Conservation (phyloP, 1,140 invertebrate genomes). For the Neelides sp. region DNA sequence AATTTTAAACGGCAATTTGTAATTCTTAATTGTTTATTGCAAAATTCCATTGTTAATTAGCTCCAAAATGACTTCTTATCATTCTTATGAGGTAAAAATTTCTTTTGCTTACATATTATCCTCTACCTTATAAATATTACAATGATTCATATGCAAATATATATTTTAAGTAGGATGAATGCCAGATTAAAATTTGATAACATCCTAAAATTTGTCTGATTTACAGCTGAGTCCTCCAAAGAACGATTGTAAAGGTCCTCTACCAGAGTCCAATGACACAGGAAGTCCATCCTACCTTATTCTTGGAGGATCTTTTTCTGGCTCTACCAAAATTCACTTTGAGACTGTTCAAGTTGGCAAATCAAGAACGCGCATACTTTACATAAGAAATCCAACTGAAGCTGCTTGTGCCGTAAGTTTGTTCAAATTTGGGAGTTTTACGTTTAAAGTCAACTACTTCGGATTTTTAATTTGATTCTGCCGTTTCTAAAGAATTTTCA, state of each 20-base stretch:
- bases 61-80: not conserved
- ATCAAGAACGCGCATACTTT: not conserved
- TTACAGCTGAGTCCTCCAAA: slow-evolving; percentile 12
- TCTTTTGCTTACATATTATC: not conserved
- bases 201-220: not conserved
- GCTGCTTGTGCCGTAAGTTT: slow-evolving; percentile 2
- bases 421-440: no score
- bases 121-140: no score
- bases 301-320: slow-evolving; percentile 9
- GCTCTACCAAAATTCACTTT: slow-evolving; percentile 9
- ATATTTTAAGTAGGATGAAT: no score
- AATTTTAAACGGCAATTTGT: no score
- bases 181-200: no score
- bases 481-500: not conserved
- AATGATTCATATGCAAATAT: no score
- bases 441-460: no score
- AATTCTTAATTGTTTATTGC: no score
- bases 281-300: not conserved
- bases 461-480: no score
- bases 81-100: not conserved
- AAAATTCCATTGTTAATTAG: not conserved
- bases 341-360: slow-evolving; percentile 5
- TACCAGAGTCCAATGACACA: not conserved
- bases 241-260: not conserved
- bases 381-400: slow-evolving; percentile 10